Evolutionary conservation across 2,797 vertebrate genomes (phyloP).

Genomic region (Aviceda leuphotes): DNA sequence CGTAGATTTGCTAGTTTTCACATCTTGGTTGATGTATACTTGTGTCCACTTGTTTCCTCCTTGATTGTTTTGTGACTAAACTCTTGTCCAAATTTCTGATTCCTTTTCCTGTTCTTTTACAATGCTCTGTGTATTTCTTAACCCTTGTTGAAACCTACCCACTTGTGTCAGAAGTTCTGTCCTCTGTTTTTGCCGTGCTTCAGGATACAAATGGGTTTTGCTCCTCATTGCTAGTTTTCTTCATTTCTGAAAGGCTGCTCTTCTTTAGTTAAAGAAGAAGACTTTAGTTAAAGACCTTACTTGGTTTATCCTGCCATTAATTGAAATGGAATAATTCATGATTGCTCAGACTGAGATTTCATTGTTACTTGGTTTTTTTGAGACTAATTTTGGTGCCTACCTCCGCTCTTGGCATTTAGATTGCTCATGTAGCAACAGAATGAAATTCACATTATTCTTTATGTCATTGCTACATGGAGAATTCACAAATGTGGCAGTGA

Average conservation of each 20-base stretch:
- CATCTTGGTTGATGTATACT: background rate
- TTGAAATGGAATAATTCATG: slow-evolving; percentile 13
- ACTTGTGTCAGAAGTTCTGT: background rate
- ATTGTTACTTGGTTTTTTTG: background rate
- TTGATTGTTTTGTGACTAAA: background rate
- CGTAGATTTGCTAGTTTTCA: background rate
- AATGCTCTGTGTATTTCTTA: background rate
- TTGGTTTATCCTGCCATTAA: slow-evolving; percentile 12
- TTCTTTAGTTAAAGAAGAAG: background rate
- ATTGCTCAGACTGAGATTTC: background rate
- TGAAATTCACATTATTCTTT: background rate
- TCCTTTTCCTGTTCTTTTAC: background rate
- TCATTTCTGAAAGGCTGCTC: background rate
- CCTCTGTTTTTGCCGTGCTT: background rate
- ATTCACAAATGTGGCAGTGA: background rate
- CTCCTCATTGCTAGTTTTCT: background rate
- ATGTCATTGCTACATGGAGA: background rate
- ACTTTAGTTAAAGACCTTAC: background rate
- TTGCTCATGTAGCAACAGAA: background rate
- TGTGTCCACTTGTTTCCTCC: background rate
- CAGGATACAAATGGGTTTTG: background rate
- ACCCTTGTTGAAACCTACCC: background rate
- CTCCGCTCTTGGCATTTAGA: background rate
- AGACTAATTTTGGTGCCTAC: background rate
- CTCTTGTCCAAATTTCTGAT: background rate